These are phyloP conservation scores for Pristionchus pacificus DNA, from an alignment of 1,140 invertebrate species.

Conservation along the genomic window DNA sequence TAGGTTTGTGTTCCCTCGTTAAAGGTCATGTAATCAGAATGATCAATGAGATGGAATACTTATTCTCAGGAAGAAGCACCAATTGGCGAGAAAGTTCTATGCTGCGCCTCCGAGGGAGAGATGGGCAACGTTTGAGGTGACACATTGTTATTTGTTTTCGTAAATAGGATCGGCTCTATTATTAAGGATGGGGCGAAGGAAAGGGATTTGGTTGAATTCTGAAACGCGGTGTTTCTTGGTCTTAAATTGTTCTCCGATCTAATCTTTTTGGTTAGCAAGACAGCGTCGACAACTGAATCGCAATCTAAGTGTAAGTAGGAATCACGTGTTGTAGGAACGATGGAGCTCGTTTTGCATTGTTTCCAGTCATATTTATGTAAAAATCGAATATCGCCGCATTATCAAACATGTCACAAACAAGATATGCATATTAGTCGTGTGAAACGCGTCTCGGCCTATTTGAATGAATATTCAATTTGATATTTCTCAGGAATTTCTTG, in stretches of 20 bases:
- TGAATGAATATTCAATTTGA: too few relatives aligned
- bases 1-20: too few relatives aligned
- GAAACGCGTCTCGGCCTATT: too few relatives aligned
- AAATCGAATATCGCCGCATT: too few relatives aligned
- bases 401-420: too few relatives aligned
- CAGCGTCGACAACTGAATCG: too few relatives aligned
- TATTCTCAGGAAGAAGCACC: slow-evolving; percentile 12
- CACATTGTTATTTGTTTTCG: not conserved
- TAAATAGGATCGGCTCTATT: not conserved
- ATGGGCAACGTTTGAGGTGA: not conserved
- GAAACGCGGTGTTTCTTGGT: not conserved
- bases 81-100: slow-evolving; percentile 12
- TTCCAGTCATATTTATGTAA: too few relatives aligned
- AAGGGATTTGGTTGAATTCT: slow-evolving; percentile 6
- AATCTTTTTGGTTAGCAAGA: too few relatives aligned
- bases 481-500: not conserved
- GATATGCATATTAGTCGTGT: too few relatives aligned
- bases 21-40: not conserved
- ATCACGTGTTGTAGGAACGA: too few relatives aligned
- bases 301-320: too few relatives aligned
- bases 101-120: not conserved
- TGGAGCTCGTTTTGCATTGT: too few relatives aligned
- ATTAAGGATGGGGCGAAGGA: not conserved
- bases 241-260: not conserved
- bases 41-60: not conserved